Evolutionary conservation across 2,888 invertebrate genomes (phyloP), one percentile per base, ranked within the genome.

Genomic region (Aricia artaxerxes): DNA sequence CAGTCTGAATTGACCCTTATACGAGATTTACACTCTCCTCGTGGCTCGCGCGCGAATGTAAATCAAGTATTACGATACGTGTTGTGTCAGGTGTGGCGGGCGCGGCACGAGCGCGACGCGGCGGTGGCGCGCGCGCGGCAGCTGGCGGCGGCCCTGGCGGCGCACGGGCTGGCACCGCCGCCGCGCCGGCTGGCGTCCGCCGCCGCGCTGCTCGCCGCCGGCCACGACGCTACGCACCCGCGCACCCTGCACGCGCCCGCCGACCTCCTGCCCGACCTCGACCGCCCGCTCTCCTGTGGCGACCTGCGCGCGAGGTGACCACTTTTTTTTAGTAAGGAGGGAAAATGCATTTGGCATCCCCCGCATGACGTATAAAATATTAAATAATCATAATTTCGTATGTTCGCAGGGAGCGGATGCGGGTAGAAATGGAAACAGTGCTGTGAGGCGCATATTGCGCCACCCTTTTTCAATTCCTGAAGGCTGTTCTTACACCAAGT

Each of bases 341-440:
- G 44, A 9, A 44, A 44, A 44, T 49, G 49, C 49, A 49, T 44
- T 40, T 5, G 40, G 6, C 24, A n/a, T 9, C 13, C 24, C 1
- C 24, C 13, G 6, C 3, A 0, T 49, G 49, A 24, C 24, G 9
- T 49, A 11, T 9, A 9, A 49, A 49, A 49, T 49, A 49, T 9
- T 49, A 44, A 44, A 44, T 24, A 64, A 24, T 31, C 4, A 35
- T 35, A 13, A 40, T 13, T 60, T 76, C 7, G 44, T n/a, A 24
- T 79, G 69, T 78, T 93, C 92, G 64, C 89, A 94, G 94, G 89
- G 95, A 89, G 89, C 95, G 88, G 93, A 95, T 91, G 95, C 96
- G 94, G 97, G 97, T 98, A 86, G 98, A 98, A 95, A 97, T 98
- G 97, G 98, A 98, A 95, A 98, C 98, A 90, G 98, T 98, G 95